A percentile compares a stretch with the other conserved stretches of the same genome.
Conservation (phyloP, 2,888 invertebrate species). For the Limnephilus auricula region DNA sequence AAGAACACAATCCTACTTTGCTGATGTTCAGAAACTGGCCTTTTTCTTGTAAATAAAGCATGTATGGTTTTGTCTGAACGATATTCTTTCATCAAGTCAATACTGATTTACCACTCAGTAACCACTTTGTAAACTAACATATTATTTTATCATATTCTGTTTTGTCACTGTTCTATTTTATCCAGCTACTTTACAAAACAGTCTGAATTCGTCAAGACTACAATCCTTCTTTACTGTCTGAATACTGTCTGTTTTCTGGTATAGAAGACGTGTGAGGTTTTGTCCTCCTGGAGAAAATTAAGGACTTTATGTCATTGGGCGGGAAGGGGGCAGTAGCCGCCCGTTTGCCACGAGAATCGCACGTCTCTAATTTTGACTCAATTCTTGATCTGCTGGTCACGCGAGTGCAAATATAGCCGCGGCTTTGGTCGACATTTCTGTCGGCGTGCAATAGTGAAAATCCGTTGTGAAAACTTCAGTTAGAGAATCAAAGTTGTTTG, state of each 20-base stretch:
- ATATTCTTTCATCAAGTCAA: too few relatives aligned
- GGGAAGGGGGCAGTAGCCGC: not conserved
- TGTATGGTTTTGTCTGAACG: too few relatives aligned
- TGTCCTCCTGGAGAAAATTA: not conserved
- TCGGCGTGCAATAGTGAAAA: not conserved
- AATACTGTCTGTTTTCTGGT: not conserved
- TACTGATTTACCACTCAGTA: too few relatives aligned
- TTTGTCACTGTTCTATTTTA: too few relatives aligned
- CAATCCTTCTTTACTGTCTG: not conserved
- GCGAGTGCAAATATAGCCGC: not conserved
- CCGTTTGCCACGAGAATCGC: not conserved
- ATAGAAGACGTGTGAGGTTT: not conserved
- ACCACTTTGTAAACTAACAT: too few relatives aligned
- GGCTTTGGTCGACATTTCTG: not conserved
- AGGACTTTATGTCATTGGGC: not conserved
- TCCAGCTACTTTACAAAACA: not conserved
- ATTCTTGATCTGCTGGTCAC: not conserved
- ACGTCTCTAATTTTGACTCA: not conserved
- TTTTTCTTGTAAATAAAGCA: too few relatives aligned
- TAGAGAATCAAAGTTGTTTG: not conserved
- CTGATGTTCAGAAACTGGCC: too few relatives aligned
- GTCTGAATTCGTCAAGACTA: not conserved
- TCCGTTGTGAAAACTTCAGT: not conserved
- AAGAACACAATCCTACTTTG: too few relatives aligned
- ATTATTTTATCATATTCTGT: too few relatives aligned